Evolutionary conservation across 2,113 vertebrate genomes (phyloP), one percentile per base, ranked within the genome.

Genomic region (Xerus inauris): DNA sequence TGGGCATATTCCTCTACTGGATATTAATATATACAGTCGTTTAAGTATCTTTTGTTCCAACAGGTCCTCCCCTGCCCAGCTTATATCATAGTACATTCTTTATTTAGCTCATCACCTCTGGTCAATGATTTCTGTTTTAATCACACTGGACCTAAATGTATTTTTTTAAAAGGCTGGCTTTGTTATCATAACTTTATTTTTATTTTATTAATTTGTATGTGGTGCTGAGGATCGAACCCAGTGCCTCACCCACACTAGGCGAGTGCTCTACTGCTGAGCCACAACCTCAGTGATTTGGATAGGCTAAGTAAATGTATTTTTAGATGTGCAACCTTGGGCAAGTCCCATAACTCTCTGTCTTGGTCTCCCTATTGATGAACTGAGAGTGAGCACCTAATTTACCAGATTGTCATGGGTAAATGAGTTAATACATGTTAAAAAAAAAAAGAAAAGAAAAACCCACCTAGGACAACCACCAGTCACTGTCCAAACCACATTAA

Each of bases 61-160:
- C n/a, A 69, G 49, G 40, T 84, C 77, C 9, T 7, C 24, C 59
- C 22, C 57, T 9, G 1, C 20, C 24, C 49, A 22, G 30, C 8
- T 86, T 57, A 30, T 51, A 24, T 83, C 35, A 17, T 81, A 69
- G n/a, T 79, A 83, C 14, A 96, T 93, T 88, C 45, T 85, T 94
- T 71, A 32, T 75, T 85, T 67, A 87, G 8, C 19, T 40, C 30
- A 20, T 87, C 35, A 6, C n/a, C 86, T 81, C 38, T 86, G 7
- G 14, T 89, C 87, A 62, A 6, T 67, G 49, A 86, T 51, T 8
- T 45, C 73, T 67, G 45, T 51, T 83, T 90, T 26, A 76, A 8
- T 49, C 38, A 12, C 30, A 47, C 81, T 81, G 51, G 51, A 87
- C 14, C 45, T 93, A 51, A n/a, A n/a, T n/a, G n/a, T n/a, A n/a